Base-by-base conservation (phyloP, 2,888 invertebrate species). In the Drosophila neonasuta region DNA sequence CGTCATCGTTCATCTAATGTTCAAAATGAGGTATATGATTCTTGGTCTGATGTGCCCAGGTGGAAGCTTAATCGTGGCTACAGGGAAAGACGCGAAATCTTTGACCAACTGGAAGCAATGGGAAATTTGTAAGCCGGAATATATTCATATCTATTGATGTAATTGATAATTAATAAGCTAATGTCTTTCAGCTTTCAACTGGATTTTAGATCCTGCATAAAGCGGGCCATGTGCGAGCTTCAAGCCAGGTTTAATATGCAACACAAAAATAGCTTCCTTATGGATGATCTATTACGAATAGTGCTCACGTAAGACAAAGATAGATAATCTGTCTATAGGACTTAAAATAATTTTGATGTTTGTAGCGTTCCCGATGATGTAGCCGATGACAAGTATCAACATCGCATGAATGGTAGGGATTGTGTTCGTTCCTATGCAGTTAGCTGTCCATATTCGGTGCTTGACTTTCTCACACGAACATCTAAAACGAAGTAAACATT, bases 201-300 rank as follows among this genome's bases (percentile, higher is more conserved):
- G 34, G 74, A 88, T 48, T 64, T 86, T 4, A 73, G 66, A 50
- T 71, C 80, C 1, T 95, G 95, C 86, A 89, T 95, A 20, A 91
- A 93, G 67, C 92, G 93, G 77, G 93, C 93, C 66, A 93, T 95
- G 76, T 95, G 95, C 82, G 95, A 95, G 81, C 92, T 93, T 0
- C 92, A 91, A 68, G 88, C 89, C 45, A 90, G 92, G 71, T 88
- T 94, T 24, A 92, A 92, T 20, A 91, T 92, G 0, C 92, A 92
- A 0, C 44, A 73, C 24, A 93, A 93, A 29, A 91, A 91, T 1
- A 66, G 68, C 1, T 91, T 95, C 50, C 71, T 80, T 0, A 92
- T 94, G 55, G 94, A 94, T 68, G 94, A 95, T 87, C 88, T 94
- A 50, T 82, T 95, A 41, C 91, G 93, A 72, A 92, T 93, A 32